Conservation (phyloP, 2,113 vertebrate genomes). For the Grammomys surdaster region DNA sequence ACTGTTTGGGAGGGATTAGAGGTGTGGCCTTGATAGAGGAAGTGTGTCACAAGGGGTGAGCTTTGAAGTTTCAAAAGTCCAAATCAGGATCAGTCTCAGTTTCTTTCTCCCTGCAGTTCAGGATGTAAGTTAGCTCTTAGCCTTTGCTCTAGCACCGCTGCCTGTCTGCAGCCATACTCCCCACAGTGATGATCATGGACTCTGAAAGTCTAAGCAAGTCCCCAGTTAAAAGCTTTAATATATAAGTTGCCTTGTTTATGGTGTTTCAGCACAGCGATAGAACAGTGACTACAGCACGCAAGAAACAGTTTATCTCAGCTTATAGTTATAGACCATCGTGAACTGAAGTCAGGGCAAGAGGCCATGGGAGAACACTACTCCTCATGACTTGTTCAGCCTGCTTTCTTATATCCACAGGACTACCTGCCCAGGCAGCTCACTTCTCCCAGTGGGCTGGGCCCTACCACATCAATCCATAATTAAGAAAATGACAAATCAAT, state of each 20-base stretch:
- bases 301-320: not conserved
- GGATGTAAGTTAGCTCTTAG: not conserved
- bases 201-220: not conserved
- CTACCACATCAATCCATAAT: not conserved
- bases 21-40: not conserved
- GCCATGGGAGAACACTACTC: not conserved
- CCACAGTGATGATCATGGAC: not conserved
- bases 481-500: not conserved
- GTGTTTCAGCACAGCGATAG: not conserved
- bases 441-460: not conserved
- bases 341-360: not conserved
- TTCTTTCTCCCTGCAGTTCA: not conserved
- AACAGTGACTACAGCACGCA: no score
- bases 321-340: not conserved
- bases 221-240: not conserved
- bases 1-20: not conserved
- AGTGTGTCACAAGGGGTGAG: not conserved
- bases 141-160: not conserved
- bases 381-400: not conserved
- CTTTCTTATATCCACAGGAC: not conserved
- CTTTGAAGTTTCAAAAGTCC: not conserved
- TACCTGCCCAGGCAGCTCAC: not conserved
- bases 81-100: not conserved
- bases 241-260: not conserved
- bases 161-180: not conserved